phyloP scores from a whole-genome alignment of 2,797 vertebrate genomes.

The Tragopan temminckii region DNA sequence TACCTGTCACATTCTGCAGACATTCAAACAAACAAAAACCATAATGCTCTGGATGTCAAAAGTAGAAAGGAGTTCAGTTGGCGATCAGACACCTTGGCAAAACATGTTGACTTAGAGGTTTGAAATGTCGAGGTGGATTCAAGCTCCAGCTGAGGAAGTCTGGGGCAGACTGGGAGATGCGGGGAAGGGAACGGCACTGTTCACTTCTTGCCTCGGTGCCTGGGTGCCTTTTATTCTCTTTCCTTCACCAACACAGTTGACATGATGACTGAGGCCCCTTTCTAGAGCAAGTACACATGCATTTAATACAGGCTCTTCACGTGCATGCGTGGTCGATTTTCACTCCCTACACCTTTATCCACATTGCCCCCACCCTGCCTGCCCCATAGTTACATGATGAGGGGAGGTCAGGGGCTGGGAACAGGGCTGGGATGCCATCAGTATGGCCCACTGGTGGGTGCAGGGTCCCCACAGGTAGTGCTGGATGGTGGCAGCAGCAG shows the following conservation, averaged over 20 bases:
- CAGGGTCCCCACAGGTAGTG: not conserved
- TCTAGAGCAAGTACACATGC: not conserved
- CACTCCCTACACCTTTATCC: not conserved
- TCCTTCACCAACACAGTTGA: not conserved
- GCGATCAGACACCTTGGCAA: fast-evolving
- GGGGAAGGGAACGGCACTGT: not conserved
- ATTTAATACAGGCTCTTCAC: not conserved
- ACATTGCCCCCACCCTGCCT: not conserved
- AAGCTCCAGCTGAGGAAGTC: not conserved
- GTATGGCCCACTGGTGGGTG: not conserved
- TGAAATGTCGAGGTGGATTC: not conserved
- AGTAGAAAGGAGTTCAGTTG: not conserved
- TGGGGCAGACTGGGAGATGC: not conserved
- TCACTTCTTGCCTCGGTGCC: not conserved
- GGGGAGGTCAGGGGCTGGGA: not conserved
- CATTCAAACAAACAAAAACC: not conserved
- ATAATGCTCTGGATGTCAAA: not conserved
- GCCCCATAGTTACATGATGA: not conserved
- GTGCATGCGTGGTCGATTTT: no score
- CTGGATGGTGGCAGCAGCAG: not conserved
- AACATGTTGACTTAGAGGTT: not conserved
- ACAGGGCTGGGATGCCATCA: not conserved
- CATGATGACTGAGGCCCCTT: no score
- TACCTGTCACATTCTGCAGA: not conserved
- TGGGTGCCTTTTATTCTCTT: not conserved